Conservation (phyloP, 1,140 invertebrate genomes). For the Tetramorium parvispinum region DNA sequence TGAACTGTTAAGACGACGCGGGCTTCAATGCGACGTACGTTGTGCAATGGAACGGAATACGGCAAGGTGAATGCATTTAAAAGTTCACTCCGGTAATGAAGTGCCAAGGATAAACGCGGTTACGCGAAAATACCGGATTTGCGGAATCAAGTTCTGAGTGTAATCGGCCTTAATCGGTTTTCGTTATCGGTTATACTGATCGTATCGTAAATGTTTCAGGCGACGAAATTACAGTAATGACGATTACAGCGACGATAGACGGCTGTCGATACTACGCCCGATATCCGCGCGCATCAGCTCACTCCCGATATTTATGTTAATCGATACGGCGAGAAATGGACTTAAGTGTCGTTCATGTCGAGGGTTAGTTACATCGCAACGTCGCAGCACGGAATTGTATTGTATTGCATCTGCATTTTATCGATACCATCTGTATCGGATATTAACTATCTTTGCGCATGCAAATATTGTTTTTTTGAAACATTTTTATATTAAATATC, state of each 20-base stretch:
- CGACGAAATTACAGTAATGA: conserved; percentile 1
- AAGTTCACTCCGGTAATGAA: conserved; percentile 6
- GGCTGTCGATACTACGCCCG: conserved; percentile 54
- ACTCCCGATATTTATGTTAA: conserved; percentile 66
- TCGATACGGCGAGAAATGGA: conserved; percentile 55
- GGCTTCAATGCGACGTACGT: neutral
- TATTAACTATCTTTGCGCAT: neutral
- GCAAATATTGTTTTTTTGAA: neutral
- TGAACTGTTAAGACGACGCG: neutral
- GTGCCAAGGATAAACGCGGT: conserved; percentile 2
- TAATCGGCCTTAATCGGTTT: conserved; percentile 24
- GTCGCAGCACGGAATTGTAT: neutral
- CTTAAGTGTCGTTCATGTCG: conserved; percentile 11
- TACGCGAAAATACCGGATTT: conserved; percentile 17
- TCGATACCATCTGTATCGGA: neutral
- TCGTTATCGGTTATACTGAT: conserved; percentile 41
- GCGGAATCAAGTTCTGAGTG: conserved; percentile 16
- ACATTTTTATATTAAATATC: neutral
- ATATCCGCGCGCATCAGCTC: neutral
- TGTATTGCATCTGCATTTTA: neutral
- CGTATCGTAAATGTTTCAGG: conserved; percentile 23
- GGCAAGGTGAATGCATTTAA: conserved; percentile 4
- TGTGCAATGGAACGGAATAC: neutral
- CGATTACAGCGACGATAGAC: conserved; percentile 23
- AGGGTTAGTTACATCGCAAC: neutral